A percentile compares a stretch with the other conserved stretches of the same genome.
phyloP scores from a whole-genome alignment of 2,113 vertebrate genomes.

The Indicator maculatus region DNA sequence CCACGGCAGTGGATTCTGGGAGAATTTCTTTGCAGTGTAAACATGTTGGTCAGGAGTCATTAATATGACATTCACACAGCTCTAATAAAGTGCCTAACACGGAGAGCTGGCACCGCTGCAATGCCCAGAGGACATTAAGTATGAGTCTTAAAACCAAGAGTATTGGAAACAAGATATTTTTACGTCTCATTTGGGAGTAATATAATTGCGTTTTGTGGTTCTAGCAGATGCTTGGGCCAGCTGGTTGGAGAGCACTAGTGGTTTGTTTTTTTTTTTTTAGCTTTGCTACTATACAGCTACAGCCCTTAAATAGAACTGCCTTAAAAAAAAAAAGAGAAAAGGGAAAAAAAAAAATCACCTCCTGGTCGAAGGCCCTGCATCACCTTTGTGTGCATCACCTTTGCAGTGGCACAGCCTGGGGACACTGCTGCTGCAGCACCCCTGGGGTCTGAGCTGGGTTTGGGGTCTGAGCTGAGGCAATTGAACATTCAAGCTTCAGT shows the following conservation, averaged over 20 bases:
- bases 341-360: background rate
- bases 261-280: conserved; percentile 31
- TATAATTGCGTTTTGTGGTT: conserved; percentile 85
- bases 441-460: background rate
- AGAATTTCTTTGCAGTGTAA: conserved; percentile 74
- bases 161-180: conserved; percentile 90
- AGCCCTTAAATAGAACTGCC: conserved; percentile 54
- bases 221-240: conserved; percentile 93
- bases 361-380: conserved; percentile 8
- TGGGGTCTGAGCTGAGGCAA: background rate
- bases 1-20: conserved; percentile 63
- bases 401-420: background rate
- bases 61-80: conserved; percentile 79
- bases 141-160: conserved; percentile 89
- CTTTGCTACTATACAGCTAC: conserved; percentile 67
- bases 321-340: conserved; percentile 22
- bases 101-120: conserved; percentile 74
- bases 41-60: conserved; percentile 79
- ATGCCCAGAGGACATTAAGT: conserved; percentile 82
- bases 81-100: conserved; percentile 78
- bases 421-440: background rate
- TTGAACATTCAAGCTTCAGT: background rate
- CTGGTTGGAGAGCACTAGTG: conserved; percentile 85
- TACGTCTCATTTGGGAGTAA: conserved; percentile 90
- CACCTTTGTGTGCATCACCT: background rate